Evolutionary conservation across 2,113 vertebrate genomes (phyloP).

Genomic region (Cervus canadensis): DNA sequence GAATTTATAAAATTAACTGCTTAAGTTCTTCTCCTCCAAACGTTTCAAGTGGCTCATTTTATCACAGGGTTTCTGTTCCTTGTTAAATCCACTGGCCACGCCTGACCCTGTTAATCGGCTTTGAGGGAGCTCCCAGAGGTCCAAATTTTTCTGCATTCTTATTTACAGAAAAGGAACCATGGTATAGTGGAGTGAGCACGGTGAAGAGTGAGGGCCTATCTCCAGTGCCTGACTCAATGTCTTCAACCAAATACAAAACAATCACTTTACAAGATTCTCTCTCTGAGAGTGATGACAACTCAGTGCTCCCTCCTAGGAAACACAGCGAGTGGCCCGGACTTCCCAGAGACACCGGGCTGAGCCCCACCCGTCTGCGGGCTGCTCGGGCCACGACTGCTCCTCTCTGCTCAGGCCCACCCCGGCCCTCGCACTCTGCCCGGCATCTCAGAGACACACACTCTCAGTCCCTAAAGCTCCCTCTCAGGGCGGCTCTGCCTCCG

Average conservation of each 20-base stretch:
- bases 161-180: neutral
- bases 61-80: neutral
- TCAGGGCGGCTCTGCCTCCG: neutral
- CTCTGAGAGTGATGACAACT: neutral
- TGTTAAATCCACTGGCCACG: neutral
- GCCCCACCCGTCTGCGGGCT: neutral
- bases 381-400: neutral
- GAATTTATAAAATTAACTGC: neutral
- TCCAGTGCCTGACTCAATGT: neutral
- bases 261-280: neutral
- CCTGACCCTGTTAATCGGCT: neutral
- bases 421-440: neutral
- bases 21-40: neutral
- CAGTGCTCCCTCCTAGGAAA: neutral
- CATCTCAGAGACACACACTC: neutral
- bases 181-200: no score
- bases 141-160: neutral
- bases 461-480: neutral
- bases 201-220: neutral
- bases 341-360: neutral
- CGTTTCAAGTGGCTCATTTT: neutral
- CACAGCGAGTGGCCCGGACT: accelerated
- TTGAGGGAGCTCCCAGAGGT: neutral
- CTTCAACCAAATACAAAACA: neutral
- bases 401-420: neutral